Percentiles rank a stretch among this genome's conserved stretches.
Conservation (phyloP, 2,888 invertebrate species). For the Fragum whitleyi region DNA sequence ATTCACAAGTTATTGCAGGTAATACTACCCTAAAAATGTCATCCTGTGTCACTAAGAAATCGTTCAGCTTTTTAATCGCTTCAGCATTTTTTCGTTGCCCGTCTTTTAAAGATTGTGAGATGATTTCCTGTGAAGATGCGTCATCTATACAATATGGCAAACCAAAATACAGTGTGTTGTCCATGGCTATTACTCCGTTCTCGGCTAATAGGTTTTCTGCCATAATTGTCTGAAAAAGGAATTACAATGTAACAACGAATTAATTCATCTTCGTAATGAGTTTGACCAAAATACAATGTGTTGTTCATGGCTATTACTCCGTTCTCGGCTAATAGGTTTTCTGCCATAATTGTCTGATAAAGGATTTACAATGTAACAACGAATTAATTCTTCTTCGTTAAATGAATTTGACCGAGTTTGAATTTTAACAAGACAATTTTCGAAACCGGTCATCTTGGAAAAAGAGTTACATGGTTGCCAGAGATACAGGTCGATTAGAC, state of each 20-base stretch:
- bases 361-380: no score
- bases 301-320: conserved; percentile 68
- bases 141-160: conserved; percentile 38
- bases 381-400: not conserved
- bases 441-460: no score
- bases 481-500: no score
- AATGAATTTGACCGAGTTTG: conserved; percentile 49
- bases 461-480: no score
- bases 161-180: conserved; percentile 63
- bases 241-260: no score
- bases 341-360: conserved; percentile 57
- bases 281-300: conserved; percentile 47
- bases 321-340: conserved; percentile 47
- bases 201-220: conserved; percentile 50
- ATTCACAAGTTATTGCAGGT: no score
- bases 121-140: not conserved
- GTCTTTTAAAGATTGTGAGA: not conserved
- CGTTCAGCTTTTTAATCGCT: conserved; percentile 42
- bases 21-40: conserved; percentile 54
- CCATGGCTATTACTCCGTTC: conserved; percentile 63
- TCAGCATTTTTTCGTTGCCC: conserved; percentile 22
- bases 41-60: conserved; percentile 44
- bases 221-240: conserved; percentile 55
- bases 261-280: conserved; percentile 38
- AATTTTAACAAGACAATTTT: no score